Evolutionary conservation across 2,888 invertebrate species (phyloP).

Genomic region (Megalurothrips usitatus): DNA sequence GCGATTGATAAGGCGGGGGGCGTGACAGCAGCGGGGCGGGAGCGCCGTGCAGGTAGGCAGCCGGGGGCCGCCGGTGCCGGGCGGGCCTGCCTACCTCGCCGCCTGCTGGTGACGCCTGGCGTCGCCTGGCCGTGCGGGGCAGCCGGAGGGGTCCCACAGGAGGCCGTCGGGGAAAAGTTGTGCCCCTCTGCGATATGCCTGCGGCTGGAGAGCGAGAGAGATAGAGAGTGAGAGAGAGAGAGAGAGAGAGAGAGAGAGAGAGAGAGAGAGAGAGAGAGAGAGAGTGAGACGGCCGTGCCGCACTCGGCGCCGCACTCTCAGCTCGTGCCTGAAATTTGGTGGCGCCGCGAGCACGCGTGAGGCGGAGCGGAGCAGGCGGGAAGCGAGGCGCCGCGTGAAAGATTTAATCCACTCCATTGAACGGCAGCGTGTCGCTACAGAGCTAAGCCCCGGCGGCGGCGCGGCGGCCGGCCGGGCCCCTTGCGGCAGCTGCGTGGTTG

Average conservation of each 20-base stretch:
- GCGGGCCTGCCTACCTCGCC: no score
- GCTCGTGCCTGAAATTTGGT: constrained; percentile 7
- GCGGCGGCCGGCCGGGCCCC: neutral
- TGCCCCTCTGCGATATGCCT: no score
- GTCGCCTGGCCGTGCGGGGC: no score
- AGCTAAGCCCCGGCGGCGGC: neutral
- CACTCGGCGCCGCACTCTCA: neutral
- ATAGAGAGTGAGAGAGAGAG: neutral
- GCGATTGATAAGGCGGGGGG: no score
- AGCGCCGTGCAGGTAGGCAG: no score
- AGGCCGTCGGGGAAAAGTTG: no score
- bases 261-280: constrained; percentile 1
- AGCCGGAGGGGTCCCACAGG: no score
- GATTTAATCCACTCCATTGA: constrained; percentile 25
- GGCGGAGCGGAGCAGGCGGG: neutral
- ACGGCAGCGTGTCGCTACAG: neutral
- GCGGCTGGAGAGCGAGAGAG: no score
- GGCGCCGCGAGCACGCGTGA: neutral
- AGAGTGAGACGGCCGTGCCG: neutral
- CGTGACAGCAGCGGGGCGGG: no score
- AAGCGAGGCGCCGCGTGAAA: neutral
- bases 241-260: constrained; percentile 1
- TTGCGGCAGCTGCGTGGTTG: no score
- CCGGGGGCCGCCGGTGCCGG: no score
- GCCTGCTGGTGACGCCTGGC: no score